phyloP scores from a whole-genome alignment of 37 sponge, comb jelly and placozoan genomes.

The Chondrosia reniformis region DNA sequence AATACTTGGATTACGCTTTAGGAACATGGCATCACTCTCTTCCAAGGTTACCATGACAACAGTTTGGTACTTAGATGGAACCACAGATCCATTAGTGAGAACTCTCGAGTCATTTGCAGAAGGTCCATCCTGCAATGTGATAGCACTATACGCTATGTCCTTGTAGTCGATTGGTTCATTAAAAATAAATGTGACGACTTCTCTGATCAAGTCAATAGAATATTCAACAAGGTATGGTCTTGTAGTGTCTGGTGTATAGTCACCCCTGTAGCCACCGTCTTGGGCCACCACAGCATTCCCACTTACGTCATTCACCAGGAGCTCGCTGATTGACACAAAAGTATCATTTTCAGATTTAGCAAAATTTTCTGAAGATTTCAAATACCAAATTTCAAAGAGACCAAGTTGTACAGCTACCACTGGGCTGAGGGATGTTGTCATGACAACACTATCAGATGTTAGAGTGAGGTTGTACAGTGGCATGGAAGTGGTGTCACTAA shows the following conservation, averaged over 20 bases:
- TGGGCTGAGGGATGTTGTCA: conserved; percentile 34
- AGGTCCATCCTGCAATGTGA: conserved; percentile 73
- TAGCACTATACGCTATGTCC: conserved; percentile 41
- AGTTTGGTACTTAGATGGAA: neutral
- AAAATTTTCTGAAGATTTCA: conserved; percentile 51
- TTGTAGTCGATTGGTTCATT: conserved; percentile 78
- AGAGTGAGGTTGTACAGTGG: conserved; percentile 14
- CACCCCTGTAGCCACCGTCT: conserved; percentile 32
- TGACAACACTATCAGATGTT: neutral
- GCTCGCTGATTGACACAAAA: conserved; percentile 35
- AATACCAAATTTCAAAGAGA: conserved; percentile 51
- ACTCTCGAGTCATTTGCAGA: conserved; percentile 43
- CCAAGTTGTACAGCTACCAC: conserved; percentile 41
- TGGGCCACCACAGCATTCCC: conserved; percentile 49
- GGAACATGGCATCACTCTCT: conserved; percentile 41
- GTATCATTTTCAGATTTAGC: conserved; percentile 48
- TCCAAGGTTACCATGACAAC: conserved; percentile 2
- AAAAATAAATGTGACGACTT: conserved; percentile 69
- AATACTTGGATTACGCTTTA: conserved; percentile 66
- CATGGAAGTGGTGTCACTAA: conserved; percentile 3
- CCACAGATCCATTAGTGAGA: conserved; percentile 58
- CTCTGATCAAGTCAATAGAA: conserved; percentile 72
- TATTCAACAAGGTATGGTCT: conserved; percentile 59
- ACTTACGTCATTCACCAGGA: conserved; percentile 69
- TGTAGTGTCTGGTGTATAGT: conserved; percentile 71